Percentiles rank a stretch among this genome's conserved stretches.
Evolutionary conservation across 2,888 invertebrate species (phyloP).

Genomic region (Crioceris asparagi): DNA sequence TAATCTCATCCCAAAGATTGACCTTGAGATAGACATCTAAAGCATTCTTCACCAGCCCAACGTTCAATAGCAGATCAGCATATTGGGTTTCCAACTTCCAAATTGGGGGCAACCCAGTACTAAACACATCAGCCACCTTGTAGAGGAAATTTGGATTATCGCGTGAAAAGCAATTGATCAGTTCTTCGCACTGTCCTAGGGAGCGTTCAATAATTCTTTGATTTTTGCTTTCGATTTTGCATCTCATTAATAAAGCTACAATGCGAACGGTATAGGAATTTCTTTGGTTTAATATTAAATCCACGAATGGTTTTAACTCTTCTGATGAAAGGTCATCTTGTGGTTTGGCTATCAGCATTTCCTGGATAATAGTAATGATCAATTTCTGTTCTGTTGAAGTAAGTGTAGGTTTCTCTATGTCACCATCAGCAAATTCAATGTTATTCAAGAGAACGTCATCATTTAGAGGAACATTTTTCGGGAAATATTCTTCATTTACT

Average conservation of each 20-base stretch:
- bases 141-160: slow-evolving; percentile 36
- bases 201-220: slow-evolving; percentile 80
- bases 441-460: slow-evolving; percentile 81
- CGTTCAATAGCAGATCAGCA: slow-evolving; percentile 64
- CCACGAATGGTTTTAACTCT: slow-evolving; percentile 70
- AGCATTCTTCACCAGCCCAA: slow-evolving; percentile 79
- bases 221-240: slow-evolving; percentile 63
- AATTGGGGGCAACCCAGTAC: slow-evolving; percentile 57
- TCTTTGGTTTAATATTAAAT: slow-evolving; percentile 51
- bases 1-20: slow-evolving; percentile 85
- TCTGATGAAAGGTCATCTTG: slow-evolving; percentile 71
- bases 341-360: slow-evolving; percentile 63
- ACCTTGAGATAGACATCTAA: slow-evolving; percentile 65
- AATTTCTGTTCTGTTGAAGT: slow-evolving; percentile 69
- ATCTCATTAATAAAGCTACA: slow-evolving; percentile 59
- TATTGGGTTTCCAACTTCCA: slow-evolving; percentile 71
- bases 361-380: slow-evolving; percentile 63
- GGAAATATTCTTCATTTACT: slow-evolving; percentile 46
- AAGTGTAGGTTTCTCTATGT: slow-evolving; percentile 41
- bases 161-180: slow-evolving; percentile 48
- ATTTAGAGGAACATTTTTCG: slow-evolving; percentile 59
- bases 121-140: slow-evolving; percentile 54
- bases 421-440: slow-evolving; percentile 54
- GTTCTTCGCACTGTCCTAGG: slow-evolving; percentile 74
- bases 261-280: slow-evolving; percentile 70